Percentiles rank a stretch among this genome's conserved stretches.
These are phyloP conservation scores for Poeciliopsis turneri DNA, from an alignment of 2,797 vertebrate genomes.

Conservation along the genomic window DNA sequence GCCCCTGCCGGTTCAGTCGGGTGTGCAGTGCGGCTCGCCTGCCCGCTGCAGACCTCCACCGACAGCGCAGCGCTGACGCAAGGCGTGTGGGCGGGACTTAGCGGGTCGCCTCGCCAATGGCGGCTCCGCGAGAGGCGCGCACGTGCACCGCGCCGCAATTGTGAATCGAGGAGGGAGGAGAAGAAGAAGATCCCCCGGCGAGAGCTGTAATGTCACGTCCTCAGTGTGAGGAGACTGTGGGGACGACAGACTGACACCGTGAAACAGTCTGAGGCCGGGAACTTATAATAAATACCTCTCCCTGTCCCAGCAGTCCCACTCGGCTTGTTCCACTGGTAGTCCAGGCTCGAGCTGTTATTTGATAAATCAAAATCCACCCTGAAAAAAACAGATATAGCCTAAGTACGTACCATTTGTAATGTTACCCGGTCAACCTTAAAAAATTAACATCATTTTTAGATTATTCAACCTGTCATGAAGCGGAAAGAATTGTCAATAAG, in stretches of 20 bases:
- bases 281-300: background rate
- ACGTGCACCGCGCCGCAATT: conserved; percentile 35
- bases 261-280: background rate
- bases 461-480: too few relatives aligned
- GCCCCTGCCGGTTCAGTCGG: conserved; percentile 50
- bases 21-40: conserved; percentile 55
- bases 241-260: background rate
- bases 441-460: too few relatives aligned
- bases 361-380: background rate
- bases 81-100: conserved; percentile 39
- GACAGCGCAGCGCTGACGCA: conserved; percentile 56
- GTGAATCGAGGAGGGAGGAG: conserved; percentile 2
- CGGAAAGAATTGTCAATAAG: too few relatives aligned
- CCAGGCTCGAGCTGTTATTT: background rate
- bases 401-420: too few relatives aligned
- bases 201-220: conserved; percentile 7
- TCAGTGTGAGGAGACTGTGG: background rate
- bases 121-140: conserved; percentile 2
- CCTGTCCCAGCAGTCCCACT: background rate
- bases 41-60: conserved; percentile 58
- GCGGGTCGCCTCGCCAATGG: conserved; percentile 44
- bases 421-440: too few relatives aligned
- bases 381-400: background rate
- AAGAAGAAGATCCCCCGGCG: conserved; percentile 3
- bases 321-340: background rate